Evolutionary conservation across 2,113 vertebrate genomes (phyloP).

Genomic region (Cygnus atratus): DNA sequence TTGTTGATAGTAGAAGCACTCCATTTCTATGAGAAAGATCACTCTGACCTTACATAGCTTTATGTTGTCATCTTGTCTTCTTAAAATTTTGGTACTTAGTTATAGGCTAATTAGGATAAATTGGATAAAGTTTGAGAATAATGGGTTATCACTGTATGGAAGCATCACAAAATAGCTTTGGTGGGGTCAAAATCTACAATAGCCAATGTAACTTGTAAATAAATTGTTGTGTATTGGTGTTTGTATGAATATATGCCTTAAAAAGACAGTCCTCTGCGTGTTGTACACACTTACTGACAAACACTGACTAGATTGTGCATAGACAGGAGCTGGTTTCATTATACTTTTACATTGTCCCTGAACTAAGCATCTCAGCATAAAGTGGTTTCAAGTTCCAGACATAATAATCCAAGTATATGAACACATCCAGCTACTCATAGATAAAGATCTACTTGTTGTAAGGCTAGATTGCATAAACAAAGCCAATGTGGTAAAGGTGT

Average conservation of each 20-base stretch:
- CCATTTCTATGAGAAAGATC: not conserved
- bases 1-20: not conserved
- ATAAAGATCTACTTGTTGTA: constrained; percentile 46
- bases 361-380: constrained; percentile 54
- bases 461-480: not conserved
- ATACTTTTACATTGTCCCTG: constrained; percentile 69
- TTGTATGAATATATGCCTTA: not conserved
- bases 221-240: not conserved
- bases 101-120: not conserved
- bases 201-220: not conserved
- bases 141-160: not conserved
- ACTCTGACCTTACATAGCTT: not conserved
- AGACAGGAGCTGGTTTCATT: not conserved
- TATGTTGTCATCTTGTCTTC: not conserved
- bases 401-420: constrained; percentile 66
- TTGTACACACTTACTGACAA: not conserved
- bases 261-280: not conserved
- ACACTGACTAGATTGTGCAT: not conserved
- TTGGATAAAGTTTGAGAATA: not conserved
- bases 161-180: not conserved
- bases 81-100: not conserved
- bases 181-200: not conserved
- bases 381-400: constrained; percentile 74
- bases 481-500: not conserved
- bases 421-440: constrained; percentile 16